phyloP scores from a whole-genome alignment of 2,113 vertebrate genomes.

The Sphyrna mokarran region DNA sequence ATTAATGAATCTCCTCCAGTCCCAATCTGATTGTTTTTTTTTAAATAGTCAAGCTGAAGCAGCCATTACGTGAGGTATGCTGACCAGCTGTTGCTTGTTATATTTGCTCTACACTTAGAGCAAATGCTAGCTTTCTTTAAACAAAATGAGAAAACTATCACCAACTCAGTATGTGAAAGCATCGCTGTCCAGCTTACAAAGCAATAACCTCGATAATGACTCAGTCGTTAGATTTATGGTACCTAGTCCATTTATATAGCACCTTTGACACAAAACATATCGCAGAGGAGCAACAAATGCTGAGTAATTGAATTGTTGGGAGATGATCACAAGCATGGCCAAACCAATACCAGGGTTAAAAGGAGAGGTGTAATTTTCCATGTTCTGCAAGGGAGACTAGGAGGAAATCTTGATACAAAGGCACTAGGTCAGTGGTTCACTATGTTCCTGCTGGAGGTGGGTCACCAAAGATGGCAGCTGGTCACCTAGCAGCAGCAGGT shows the following conservation, averaged over 20 bases:
- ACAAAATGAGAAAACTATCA: background rate
- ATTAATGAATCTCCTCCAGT: background rate
- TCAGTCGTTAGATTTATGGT: background rate
- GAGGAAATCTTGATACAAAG: background rate
- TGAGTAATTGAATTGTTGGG: background rate
- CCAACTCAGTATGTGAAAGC: background rate
- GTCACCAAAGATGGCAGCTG: background rate
- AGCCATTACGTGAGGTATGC: background rate
- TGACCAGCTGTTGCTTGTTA: background rate
- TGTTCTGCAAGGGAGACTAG: background rate
- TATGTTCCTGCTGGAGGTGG: background rate
- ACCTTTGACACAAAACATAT: background rate
- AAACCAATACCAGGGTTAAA: background rate
- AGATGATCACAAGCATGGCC: background rate
- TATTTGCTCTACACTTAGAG: background rate
- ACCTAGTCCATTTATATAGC: background rate
- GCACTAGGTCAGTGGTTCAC: background rate
- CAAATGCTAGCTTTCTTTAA: background rate
- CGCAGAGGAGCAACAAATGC: background rate
- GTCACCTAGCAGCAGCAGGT: background rate
- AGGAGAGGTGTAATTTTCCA: background rate
- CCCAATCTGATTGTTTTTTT: background rate
- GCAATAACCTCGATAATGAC: background rate
- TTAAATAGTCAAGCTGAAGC: background rate
- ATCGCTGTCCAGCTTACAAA: background rate